phyloP scores from a whole-genome alignment of 2,113 vertebrate genomes.

The Nasalis larvatus region DNA sequence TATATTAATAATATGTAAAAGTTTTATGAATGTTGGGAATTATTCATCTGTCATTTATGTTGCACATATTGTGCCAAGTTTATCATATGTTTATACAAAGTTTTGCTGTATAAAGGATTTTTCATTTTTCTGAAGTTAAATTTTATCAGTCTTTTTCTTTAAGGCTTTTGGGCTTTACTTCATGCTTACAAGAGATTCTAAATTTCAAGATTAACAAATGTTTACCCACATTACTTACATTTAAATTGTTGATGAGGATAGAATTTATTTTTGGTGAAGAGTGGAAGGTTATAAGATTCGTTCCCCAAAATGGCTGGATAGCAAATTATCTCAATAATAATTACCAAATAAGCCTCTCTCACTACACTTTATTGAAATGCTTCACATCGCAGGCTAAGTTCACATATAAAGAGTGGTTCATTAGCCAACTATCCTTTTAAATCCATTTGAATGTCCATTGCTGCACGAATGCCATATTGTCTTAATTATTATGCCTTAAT shows the following conservation, averaged over 20 bases:
- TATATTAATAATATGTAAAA: not conserved
- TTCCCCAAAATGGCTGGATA: not conserved
- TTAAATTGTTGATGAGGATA: not conserved
- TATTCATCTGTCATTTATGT: not conserved
- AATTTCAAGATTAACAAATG: not conserved
- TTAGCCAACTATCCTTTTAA: not conserved
- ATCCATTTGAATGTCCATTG: not conserved
- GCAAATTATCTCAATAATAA: not conserved
- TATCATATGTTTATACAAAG: not conserved
- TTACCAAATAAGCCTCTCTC: not conserved
- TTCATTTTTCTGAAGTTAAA: not conserved
- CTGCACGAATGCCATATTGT: rapidly evolving
- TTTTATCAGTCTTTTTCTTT: not conserved
- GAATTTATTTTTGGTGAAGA: not conserved
- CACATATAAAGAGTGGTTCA: not conserved
- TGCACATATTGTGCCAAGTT: not conserved
- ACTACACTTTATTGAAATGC: not conserved
- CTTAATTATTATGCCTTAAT: not conserved
- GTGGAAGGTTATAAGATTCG: not conserved
- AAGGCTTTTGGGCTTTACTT: not conserved
- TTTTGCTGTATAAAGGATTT: not conserved
- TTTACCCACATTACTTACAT: not conserved
- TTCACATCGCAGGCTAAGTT: not conserved
- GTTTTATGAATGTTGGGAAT: not conserved
- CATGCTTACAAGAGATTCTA: not conserved